phyloP scores from a whole-genome alignment of 2,888 invertebrate species.

The Drosophila helvetica region DNA sequence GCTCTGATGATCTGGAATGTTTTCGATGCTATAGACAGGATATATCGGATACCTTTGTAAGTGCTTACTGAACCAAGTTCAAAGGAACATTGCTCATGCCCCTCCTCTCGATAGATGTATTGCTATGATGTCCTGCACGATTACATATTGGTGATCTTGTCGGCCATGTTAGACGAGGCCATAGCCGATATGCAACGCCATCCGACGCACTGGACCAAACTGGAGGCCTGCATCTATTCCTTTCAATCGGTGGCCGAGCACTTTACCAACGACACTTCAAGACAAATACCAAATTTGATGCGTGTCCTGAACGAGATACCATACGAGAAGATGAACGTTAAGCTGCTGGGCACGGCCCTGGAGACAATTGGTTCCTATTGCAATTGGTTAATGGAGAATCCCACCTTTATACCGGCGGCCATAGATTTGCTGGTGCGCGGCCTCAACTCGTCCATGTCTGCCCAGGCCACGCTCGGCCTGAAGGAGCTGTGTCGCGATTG shows the following conservation, averaged over 20 bases:
- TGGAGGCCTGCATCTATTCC: slow-evolving; percentile 88
- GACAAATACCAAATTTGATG: slow-evolving; percentile 86
- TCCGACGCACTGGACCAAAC: slow-evolving; percentile 85
- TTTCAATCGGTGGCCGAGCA: slow-evolving; percentile 87
- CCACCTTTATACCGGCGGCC: slow-evolving; percentile 87
- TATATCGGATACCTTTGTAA: slow-evolving; percentile 92
- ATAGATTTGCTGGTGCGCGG: slow-evolving; percentile 89
- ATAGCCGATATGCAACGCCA: slow-evolving; percentile 83
- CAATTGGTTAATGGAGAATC: slow-evolving; percentile 92
- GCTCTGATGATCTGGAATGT: slow-evolving; percentile 92
- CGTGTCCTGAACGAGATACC: slow-evolving; percentile 87
- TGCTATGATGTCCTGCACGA: slow-evolving; percentile 92
- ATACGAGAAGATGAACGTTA: slow-evolving; percentile 86
- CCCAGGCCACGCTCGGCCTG: slow-evolving; percentile 93
- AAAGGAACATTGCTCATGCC: slow-evolving; percentile 47
- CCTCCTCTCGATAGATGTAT: slow-evolving; percentile 87
- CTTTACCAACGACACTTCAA: slow-evolving; percentile 86
- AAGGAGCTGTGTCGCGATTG: slow-evolving; percentile 95
- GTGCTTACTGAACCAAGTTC: slow-evolving; percentile 51
- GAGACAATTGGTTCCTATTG: slow-evolving; percentile 93
- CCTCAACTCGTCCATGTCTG: slow-evolving; percentile 88
- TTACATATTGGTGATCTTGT: slow-evolving; percentile 89
- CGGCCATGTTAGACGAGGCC: slow-evolving; percentile 86
- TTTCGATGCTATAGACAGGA: slow-evolving; percentile 95
- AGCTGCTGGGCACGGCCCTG: slow-evolving; percentile 89